Evolutionary conservation across 1,140 invertebrate genomes (phyloP).

Genomic region (Acromyrmex charruanus): DNA sequence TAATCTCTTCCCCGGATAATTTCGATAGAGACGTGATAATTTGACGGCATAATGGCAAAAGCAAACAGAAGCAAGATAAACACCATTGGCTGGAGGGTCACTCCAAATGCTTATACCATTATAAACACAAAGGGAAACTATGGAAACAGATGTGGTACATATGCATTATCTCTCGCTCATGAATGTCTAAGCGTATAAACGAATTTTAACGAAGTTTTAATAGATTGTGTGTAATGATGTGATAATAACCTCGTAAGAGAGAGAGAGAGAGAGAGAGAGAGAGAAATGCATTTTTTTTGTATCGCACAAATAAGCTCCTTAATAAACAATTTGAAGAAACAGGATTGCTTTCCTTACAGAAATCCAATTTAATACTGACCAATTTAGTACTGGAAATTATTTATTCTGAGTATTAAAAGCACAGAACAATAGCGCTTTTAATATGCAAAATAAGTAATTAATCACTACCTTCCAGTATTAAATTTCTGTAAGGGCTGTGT

Average conservation of each 20-base stretch:
- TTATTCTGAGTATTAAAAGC: too few relatives aligned
- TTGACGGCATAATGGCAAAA: slow-evolving; percentile 78
- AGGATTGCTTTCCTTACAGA: background rate
- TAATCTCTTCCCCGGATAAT: slow-evolving; percentile 63
- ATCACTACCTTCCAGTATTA: too few relatives aligned
- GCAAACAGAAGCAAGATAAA: slow-evolving; percentile 71
- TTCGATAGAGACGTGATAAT: slow-evolving; percentile 76
- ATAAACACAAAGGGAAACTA: slow-evolving; percentile 39
- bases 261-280: background rate
- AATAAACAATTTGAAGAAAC: background rate
- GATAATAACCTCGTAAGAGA: background rate
- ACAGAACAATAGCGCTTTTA: too few relatives aligned
- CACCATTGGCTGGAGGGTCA: slow-evolving; percentile 8
- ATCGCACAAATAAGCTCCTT: background rate
- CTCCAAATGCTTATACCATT: slow-evolving; percentile 35
- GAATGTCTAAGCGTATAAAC: background rate
- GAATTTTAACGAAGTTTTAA: slow-evolving; percentile 32
- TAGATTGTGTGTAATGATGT: background rate
- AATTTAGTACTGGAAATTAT: too few relatives aligned
- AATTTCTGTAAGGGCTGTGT: too few relatives aligned
- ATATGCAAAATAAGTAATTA: too few relatives aligned
- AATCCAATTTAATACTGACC: too few relatives aligned
- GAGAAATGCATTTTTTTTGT: background rate
- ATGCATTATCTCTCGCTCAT: background rate
- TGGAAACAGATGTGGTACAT: slow-evolving; percentile 16